Base-by-base conservation (phyloP, 2,888 invertebrate species). In the Lepidocyrtoides sp. region DNA sequence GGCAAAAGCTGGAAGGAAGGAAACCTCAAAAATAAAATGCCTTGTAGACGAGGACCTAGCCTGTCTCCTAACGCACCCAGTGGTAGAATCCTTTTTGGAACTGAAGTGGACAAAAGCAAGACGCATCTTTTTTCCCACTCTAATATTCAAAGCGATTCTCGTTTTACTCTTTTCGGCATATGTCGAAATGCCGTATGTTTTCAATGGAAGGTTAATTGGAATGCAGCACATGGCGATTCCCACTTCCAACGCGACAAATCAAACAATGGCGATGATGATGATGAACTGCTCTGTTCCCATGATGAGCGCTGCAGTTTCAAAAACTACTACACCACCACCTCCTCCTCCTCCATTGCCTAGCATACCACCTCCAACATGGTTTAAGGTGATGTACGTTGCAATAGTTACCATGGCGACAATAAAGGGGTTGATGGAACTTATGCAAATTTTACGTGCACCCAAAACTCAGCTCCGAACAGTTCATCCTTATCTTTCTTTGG, bases 101-200 rank as follows among this genome's bases (percentile, higher is more conserved):
- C 95, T 98, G 23, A 98, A 98, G 95, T 98, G 98, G 98, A 96
- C 97, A 84, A 96, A 97, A 93, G 98, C 98, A 93, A 96, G 98
- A 81, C 97, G 97, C 95, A 98, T 98, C 95, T 98, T 98, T 94
- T 95, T 98, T 0, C 96, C 98, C 94, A 97, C 97, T 94, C 96
- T 98, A 41, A 96, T 97, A 82, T 98, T 97, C 94, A 98, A 98
- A 85, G 91, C 93, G 3, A 66, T 97, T 36, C 98, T 97, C 94
- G 98, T 97, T 7, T 95, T 97, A 0, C 95, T 97, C 60, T 97
- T 97, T 94, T 97, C 97, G 7, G 95, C 96, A 14, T 98, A 97
- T 94, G 96, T 97, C 75, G 95, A 69, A 17, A n/a, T 91, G 4
- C 89, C 89, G 8, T 81, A 81, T 23, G 14, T 57, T 17, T 8